These are phyloP conservation scores for Lasioglossum lativentre DNA, from an alignment of 2,888 invertebrate genomes.

Conservation along the genomic window DNA sequence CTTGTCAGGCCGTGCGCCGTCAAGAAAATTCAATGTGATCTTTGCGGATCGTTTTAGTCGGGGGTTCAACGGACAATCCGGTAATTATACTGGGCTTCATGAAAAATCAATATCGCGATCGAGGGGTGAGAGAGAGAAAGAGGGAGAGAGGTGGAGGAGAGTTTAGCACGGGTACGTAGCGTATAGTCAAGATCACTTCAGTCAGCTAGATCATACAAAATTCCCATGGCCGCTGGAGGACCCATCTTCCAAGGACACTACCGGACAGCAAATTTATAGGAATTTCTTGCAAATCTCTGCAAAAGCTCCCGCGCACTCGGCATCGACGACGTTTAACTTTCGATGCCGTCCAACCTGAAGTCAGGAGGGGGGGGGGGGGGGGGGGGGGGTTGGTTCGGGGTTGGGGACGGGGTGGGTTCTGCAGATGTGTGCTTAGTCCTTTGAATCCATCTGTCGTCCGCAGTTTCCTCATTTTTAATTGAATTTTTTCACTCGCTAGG, in stretches of 20 bases:
- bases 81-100: slow-evolving; percentile 27
- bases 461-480: slow-evolving; percentile 76
- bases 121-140: background rate
- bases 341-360: slow-evolving; percentile 35
- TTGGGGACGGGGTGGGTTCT: background rate
- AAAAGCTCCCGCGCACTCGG: slow-evolving; percentile 26
- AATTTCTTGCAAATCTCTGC: slow-evolving; percentile 59
- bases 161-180: background rate
- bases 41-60: slow-evolving; percentile 32
- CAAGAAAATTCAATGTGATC: slow-evolving; percentile 40
- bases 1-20: background rate
- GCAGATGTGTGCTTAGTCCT: slow-evolving; percentile 67
- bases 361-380: background rate
- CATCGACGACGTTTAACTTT: slow-evolving; percentile 56
- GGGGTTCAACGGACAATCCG: background rate
- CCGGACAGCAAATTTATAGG: slow-evolving; percentile 51
- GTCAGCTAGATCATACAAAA: slow-evolving; percentile 13
- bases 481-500: slow-evolving; percentile 72
- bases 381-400: background rate
- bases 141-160: background rate
- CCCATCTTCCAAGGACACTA: slow-evolving; percentile 30
- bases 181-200: background rate
- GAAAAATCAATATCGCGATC: background rate
- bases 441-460: slow-evolving; percentile 74
- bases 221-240: background rate